A percentile compares a stretch with the other conserved stretches of the same genome.
Conservation (phyloP, 2,888 invertebrate species). For the Cephus rjabovi region DNA sequence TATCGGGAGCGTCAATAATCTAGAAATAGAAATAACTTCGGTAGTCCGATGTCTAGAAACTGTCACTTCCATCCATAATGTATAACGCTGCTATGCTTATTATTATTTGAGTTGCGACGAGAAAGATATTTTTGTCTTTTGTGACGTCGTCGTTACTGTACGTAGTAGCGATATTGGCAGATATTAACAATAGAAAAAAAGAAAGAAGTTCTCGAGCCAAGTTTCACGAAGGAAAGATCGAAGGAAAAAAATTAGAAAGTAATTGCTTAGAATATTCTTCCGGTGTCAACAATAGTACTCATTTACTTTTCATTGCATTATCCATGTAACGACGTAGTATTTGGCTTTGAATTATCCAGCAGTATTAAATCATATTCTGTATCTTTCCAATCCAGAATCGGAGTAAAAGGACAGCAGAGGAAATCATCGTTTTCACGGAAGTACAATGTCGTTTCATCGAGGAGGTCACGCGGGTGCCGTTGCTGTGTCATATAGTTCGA, state of each 20-base stretch:
- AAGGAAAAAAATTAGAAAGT: not conserved
- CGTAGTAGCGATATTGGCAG: not conserved
- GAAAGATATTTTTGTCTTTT: not conserved
- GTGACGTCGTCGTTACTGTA: not conserved
- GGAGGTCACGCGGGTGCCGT: slow-evolving; percentile 59
- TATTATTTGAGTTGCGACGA: not conserved
- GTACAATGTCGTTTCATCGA: slow-evolving; percentile 59
- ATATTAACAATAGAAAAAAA: not conserved
- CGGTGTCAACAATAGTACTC: too few relatives aligned
- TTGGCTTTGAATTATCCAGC: not conserved
- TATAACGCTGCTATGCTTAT: not conserved
- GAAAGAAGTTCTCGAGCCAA: not conserved
- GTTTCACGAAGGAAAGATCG: too few relatives aligned
- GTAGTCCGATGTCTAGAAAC: not conserved
- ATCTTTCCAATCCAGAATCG: not conserved
- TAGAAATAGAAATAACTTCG: not conserved
- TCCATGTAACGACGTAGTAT: not conserved
- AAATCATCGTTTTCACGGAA: not conserved
- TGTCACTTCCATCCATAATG: not conserved
- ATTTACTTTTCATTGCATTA: too few relatives aligned
- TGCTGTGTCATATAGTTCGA: slow-evolving; percentile 56
- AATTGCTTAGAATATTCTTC: too few relatives aligned
- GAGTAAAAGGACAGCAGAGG: slow-evolving; percentile 1
- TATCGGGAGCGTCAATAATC: not conserved
- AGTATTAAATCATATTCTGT: not conserved